Conservation (phyloP, 2,113 vertebrate genomes). For the Pao palembangensis region DNA sequence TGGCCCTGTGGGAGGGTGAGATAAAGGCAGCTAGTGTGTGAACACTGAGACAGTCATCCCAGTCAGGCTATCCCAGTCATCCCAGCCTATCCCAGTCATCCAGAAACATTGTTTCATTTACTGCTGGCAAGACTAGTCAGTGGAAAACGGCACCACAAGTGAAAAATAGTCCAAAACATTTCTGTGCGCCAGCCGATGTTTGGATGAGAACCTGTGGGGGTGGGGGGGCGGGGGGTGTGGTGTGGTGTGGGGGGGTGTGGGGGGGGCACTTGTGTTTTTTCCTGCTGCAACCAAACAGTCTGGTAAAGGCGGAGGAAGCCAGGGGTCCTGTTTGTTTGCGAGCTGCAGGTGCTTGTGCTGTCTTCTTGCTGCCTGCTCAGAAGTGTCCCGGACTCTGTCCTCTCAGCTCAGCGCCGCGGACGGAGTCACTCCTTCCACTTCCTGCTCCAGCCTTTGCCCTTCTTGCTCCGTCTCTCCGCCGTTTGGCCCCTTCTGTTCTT, state of each 20-base stretch:
- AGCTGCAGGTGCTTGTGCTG: conserved; percentile 54
- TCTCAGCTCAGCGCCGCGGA: conserved; percentile 40
- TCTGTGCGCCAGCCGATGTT: conserved; percentile 48
- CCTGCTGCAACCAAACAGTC: conserved; percentile 50
- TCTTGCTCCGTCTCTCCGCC: conserved; percentile 42
- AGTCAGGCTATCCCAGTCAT: no score
- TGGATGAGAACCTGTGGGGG: not conserved
- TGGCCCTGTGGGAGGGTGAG: conserved; percentile 27
- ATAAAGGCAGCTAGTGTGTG: conserved; percentile 65
- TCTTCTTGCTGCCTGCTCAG: conserved; percentile 36
- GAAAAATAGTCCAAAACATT: conserved; percentile 27
- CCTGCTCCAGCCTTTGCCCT: conserved; percentile 60
- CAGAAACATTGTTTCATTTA: conserved; percentile 39
- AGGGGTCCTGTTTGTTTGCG: conserved; percentile 48
- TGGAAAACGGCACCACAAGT: conserved; percentile 40
- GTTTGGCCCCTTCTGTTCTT: conserved; percentile 70
- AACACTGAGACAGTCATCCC: conserved; percentile 25
- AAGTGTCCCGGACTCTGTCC: conserved; percentile 59
- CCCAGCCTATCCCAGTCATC: no score
- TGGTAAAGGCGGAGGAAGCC: conserved; percentile 50
- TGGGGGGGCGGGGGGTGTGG: not conserved
- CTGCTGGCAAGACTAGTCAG: no score
- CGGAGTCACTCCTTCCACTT: conserved; percentile 73
- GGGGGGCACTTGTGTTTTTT: conserved; percentile 31
- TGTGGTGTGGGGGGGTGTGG: not conserved